Evolutionary conservation across 2,797 vertebrate genomes (phyloP).

Genomic region (Varecia variegata): DNA sequence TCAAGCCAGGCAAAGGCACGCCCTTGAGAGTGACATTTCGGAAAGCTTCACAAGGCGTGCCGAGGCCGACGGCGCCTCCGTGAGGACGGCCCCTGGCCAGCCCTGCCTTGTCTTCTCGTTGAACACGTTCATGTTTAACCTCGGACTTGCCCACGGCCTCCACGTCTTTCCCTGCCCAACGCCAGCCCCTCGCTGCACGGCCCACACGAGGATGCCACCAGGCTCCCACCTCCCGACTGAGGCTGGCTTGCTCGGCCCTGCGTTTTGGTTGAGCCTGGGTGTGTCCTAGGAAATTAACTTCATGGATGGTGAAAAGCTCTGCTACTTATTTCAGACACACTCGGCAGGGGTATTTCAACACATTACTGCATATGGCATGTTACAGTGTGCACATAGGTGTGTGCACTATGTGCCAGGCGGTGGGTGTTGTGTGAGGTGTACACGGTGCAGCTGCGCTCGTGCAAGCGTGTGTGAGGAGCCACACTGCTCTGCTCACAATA

Average conservation of each 20-base stretch:
- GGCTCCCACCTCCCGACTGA: fast-evolving
- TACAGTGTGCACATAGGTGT: fast-evolving
- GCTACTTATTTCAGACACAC: not conserved
- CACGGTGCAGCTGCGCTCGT: not conserved
- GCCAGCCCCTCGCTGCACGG: fast-evolving
- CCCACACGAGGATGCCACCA: fast-evolving
- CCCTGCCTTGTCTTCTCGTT: not conserved
- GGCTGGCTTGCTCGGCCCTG: not conserved
- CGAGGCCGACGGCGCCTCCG: not conserved
- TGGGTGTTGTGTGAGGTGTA: too few species aligned
- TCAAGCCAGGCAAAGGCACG: not conserved
- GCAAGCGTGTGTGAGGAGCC: too few species aligned
- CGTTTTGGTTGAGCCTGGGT: too few species aligned
- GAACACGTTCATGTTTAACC: not conserved
- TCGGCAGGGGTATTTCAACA: fast-evolving
- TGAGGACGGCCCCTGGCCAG: fast-evolving
- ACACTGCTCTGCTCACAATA: not conserved
- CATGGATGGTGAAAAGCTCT: not conserved
- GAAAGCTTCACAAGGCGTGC: not conserved
- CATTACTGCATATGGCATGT: too few species aligned
- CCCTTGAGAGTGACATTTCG: not conserved
- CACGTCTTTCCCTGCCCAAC: fast-evolving
- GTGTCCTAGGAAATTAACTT: not conserved
- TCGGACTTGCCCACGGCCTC: not conserved
- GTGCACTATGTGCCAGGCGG: not conserved